Evolutionary conservation across 1,140 invertebrate species (phyloP).

Genomic region (Drosophila insularis): DNA sequence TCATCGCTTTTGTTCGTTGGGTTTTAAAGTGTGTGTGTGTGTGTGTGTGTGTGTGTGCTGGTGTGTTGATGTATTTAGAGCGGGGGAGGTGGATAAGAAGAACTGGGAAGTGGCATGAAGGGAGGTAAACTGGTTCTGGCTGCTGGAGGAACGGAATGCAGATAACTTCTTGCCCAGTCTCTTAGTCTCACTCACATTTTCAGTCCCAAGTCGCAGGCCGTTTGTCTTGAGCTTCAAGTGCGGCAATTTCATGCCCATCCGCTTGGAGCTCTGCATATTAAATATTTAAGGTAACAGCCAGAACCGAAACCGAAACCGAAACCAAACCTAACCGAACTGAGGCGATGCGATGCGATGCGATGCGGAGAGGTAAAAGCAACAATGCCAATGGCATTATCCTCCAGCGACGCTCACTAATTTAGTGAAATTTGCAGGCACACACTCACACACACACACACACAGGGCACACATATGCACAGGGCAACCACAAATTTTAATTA

Average conservation of each 20-base stretch:
- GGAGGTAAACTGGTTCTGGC: slow-evolving; percentile 52
- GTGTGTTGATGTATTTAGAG: neutral
- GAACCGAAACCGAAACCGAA: slow-evolving; percentile 25
- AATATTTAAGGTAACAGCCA: slow-evolving; percentile 66
- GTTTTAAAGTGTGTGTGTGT: slow-evolving; percentile 1
- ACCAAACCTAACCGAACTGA: slow-evolving; percentile 14
- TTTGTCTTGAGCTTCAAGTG: slow-evolving; percentile 47
- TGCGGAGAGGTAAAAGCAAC: slow-evolving; percentile 1
- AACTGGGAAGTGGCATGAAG: neutral
- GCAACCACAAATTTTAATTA: slow-evolving; percentile 79
- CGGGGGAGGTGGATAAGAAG: neutral
- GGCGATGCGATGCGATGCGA: slow-evolving; percentile 2
- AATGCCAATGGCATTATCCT: slow-evolving; percentile 32
- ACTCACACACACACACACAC: slow-evolving; percentile 13
- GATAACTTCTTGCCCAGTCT: slow-evolving; percentile 57
- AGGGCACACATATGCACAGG: slow-evolving; percentile 30
- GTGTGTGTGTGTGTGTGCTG: neutral
- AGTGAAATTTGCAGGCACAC: slow-evolving; percentile 46
- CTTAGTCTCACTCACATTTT: neutral
- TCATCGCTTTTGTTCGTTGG: slow-evolving; percentile 6
- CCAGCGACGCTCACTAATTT: slow-evolving; percentile 60
- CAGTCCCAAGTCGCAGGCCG: slow-evolving; percentile 13
- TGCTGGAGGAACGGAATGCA: slow-evolving; percentile 52
- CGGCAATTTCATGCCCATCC: slow-evolving; percentile 55
- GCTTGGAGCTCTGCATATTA: slow-evolving; percentile 68